phyloP scores from a whole-genome alignment of 2,797 vertebrate species.

The Sebastes baramenuke region DNA sequence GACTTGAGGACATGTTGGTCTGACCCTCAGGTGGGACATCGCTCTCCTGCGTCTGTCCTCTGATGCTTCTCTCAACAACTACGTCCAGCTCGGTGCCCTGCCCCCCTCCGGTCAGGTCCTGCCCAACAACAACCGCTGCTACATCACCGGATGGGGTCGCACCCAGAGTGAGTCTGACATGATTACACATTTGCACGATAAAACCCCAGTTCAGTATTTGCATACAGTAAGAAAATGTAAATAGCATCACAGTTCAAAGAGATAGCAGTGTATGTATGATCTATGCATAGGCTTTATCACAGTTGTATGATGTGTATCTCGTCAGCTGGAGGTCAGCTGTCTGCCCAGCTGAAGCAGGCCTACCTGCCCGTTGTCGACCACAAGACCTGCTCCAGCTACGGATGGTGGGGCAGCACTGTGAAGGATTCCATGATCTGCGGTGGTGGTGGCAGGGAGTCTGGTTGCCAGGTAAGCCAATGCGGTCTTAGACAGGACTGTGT shows the following conservation, averaged over 20 bases:
- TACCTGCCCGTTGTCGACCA: slow-evolving; percentile 85
- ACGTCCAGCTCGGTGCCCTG: slow-evolving; percentile 85
- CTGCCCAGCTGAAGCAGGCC: slow-evolving; percentile 87
- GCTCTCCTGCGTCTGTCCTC: slow-evolving; percentile 86
- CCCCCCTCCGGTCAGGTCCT: slow-evolving; percentile 83
- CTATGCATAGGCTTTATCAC: neutral
- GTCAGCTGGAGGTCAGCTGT: slow-evolving; percentile 81
- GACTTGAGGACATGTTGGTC: neutral
- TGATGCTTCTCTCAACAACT: slow-evolving; percentile 80
- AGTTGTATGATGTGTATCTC: neutral
- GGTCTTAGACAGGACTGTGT: neutral
- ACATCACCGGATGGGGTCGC: slow-evolving; percentile 91
- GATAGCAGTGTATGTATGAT: neutral
- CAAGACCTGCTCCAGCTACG: slow-evolving; percentile 77
- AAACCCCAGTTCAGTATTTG: neutral
- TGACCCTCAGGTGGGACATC: slow-evolving; percentile 87
- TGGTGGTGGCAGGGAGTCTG: slow-evolving; percentile 83
- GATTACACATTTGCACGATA: neutral
- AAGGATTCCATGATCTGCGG: slow-evolving; percentile 90
- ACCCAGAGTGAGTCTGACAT: slow-evolving; percentile 85
- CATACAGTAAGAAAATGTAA: neutral
- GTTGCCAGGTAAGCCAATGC: slow-evolving; percentile 84
- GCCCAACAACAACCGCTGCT: slow-evolving; percentile 86
- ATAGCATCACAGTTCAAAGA: neutral
- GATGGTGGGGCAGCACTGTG: slow-evolving; percentile 90